These are phyloP conservation scores for Apocheima hispidaria DNA, from an alignment of 2,888 invertebrate genomes.

Conservation along the genomic window DNA sequence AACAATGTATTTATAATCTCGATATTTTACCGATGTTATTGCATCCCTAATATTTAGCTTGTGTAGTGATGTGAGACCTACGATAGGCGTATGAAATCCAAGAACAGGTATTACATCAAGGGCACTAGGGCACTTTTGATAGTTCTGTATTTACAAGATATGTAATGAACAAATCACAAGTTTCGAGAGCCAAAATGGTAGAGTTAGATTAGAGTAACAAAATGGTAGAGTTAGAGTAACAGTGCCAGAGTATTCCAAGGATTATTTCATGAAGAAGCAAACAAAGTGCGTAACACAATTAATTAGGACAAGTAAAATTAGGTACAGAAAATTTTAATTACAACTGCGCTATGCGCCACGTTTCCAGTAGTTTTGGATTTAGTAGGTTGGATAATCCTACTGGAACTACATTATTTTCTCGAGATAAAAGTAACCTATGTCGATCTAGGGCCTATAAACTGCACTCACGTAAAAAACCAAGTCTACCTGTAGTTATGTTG, in stretches of 20 bases:
- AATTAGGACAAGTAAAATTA: background rate
- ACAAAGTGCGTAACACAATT: background rate
- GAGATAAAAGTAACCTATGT: too few relatives aligned
- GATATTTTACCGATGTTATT: background rate
- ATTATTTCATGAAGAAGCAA: background rate
- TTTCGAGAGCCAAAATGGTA: too few relatives aligned
- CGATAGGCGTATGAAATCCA: constrained; percentile 18
- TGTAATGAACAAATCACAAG: too few relatives aligned
- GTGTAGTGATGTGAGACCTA: constrained; percentile 11
- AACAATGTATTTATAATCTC: background rate
- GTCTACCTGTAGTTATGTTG: too few relatives aligned
- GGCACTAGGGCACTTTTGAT: constrained; percentile 18
- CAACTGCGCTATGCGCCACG: too few relatives aligned
- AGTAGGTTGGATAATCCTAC: too few relatives aligned
- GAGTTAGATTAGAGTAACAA: too few relatives aligned
- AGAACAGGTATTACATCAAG: constrained; percentile 20
- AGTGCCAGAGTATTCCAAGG: background rate
- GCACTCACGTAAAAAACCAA: too few relatives aligned
- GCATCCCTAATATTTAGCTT: background rate
- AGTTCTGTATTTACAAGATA: constrained; percentile 8
- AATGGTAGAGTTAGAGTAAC: background rate
- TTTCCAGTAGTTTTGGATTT: too few relatives aligned
- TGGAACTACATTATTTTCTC: too few relatives aligned
- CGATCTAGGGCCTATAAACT: too few relatives aligned
- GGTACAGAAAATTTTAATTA: background rate